Evolutionary conservation across 1,140 invertebrate species (phyloP), one percentile per base, ranked within the genome.

Genomic region (Chrysopa pallens): DNA sequence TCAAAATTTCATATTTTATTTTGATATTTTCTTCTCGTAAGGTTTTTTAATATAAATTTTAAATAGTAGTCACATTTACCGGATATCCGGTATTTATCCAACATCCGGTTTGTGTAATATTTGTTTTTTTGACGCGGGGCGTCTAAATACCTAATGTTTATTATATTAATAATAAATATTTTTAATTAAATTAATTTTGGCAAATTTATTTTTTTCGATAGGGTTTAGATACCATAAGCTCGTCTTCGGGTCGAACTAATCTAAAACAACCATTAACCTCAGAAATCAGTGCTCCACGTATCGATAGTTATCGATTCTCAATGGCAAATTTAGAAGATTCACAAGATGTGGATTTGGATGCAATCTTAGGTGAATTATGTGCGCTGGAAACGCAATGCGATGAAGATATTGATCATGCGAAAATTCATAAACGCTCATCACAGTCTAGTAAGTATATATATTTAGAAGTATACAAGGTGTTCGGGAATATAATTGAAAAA

Each of bases 241-340:
- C 67, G n/a, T 63, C 63, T 28, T 51, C 42, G 39, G 63, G 63
- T 43, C 17, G 17, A 23, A 23, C 17, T 23, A 23, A 23, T 23
- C 17, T 23, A 23, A 61, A 72, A 46, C 64, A 66, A 52, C 69
- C 70, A 33, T 64, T 71, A 50, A 70, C 69, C 50, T 67, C 72
- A 35, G 73, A 78, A 49, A 69, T 76, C 49, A 67, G 73, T 45
- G 68, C 72, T 31, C 78, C 78, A 14, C 70, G 81, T 46, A 86
- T 86, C 51, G 84, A 88, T 60, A 80, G 81, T 38, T 90, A 89
- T 61, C 70, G 88, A 50, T 88, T 91, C 59, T 90, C 85, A 23
- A 89, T 90, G 84, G 86, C 85, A 4, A 91, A 89, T 63, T 68
- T 91, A 11, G 86, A 91, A 69, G 89, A 94, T 62, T 87, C 87